Conservation (phyloP, 2,113 vertebrate species). For the Puma concolor region DNA sequence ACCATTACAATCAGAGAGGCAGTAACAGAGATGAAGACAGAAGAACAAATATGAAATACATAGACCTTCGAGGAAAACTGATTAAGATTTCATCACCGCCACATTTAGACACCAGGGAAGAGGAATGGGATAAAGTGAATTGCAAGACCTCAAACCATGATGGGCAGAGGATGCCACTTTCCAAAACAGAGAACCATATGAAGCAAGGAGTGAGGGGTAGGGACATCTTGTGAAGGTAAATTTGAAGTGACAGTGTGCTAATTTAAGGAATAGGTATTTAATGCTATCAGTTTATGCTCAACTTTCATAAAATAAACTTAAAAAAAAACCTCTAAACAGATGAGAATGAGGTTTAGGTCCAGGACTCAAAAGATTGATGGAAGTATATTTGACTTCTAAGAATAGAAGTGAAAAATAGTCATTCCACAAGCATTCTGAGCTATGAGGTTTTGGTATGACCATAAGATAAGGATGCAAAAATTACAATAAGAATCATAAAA, state of each 20-base stretch:
- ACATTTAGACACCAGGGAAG: background rate
- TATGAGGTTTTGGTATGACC: background rate
- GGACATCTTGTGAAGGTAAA: background rate
- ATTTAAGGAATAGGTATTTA: background rate
- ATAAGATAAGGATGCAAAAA: background rate
- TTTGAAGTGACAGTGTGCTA: background rate
- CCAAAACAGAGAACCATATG: background rate
- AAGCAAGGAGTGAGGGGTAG: background rate
- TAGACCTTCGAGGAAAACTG: background rate
- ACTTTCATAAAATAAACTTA: background rate
- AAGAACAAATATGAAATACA: background rate
- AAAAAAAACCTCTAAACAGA: background rate
- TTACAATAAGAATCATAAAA: background rate
- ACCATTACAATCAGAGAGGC: background rate
- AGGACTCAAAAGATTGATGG: background rate
- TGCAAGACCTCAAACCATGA: background rate
- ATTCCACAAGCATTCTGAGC: background rate
- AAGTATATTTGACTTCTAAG: background rate
- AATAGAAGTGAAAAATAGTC: background rate
- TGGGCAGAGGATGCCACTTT: background rate
- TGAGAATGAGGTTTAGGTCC: background rate
- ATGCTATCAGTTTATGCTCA: background rate
- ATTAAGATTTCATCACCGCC: background rate
- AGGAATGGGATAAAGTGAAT: background rate
- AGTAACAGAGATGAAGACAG: background rate